Evolutionary conservation across 2,888 invertebrate genomes (phyloP).

Genomic region (Drosophila atripex): DNA sequence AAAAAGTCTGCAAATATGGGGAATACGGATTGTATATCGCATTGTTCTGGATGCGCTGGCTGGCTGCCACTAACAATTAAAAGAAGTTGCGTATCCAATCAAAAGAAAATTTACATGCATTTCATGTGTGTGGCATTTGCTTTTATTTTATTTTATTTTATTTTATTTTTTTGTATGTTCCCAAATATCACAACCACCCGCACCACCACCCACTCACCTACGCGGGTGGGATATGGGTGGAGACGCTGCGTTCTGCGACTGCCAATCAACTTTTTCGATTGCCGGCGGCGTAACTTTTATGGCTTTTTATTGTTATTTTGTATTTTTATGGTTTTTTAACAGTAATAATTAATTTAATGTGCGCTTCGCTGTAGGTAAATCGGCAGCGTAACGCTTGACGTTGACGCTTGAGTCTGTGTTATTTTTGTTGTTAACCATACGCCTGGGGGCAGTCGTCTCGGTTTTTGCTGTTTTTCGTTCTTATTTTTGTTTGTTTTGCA

Average conservation of each 20-base stretch:
- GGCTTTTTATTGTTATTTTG: slow-evolving; percentile 64
- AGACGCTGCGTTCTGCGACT: slow-evolving; percentile 45
- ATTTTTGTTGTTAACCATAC: slow-evolving; percentile 4
- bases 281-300: slow-evolving; percentile 57
- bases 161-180: neutral
- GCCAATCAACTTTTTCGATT: slow-evolving; percentile 59
- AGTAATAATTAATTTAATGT: slow-evolving; percentile 76
- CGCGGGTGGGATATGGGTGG: neutral
- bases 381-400: slow-evolving; percentile 53
- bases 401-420: neutral
- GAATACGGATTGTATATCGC: neutral
- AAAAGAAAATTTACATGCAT: slow-evolving; percentile 42
- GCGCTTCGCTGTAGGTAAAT: slow-evolving; percentile 74
- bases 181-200: neutral
- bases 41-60: slow-evolving; percentile 1
- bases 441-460: slow-evolving; percentile 1
- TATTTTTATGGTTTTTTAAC: slow-evolving; percentile 73
- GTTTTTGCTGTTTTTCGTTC: slow-evolving; percentile 1
- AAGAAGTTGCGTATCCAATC: slow-evolving; percentile 12
- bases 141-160: slow-evolving; percentile 25
- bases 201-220: slow-evolving; percentile 7
- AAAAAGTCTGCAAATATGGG: slow-evolving; percentile 40
- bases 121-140: slow-evolving; percentile 16
- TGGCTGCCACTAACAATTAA: slow-evolving; percentile 20
- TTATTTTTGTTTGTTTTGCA: slow-evolving; percentile 39